Evolutionary conservation across 2,113 vertebrate genomes (phyloP), one percentile per base, ranked within the genome.

Genomic region (Danionella cerebrum): DNA sequence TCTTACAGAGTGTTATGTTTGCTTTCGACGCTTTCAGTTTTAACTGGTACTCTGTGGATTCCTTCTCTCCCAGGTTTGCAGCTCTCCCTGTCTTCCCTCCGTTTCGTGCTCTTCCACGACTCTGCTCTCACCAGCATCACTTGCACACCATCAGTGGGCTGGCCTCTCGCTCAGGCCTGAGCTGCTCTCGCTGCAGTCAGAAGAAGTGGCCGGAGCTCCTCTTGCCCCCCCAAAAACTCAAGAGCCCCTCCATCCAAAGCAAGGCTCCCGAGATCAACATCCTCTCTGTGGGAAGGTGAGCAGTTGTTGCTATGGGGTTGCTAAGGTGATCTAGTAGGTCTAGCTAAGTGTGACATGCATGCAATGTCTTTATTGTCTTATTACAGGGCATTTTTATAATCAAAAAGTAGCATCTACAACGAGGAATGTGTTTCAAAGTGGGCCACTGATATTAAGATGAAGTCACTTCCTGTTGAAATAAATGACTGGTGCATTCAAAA

Each of bases 241-340:
- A 80, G 76, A 78, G 58, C 69, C 74, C 67, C 76, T 89, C 79
- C 76, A 77, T 83, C 0, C 74, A 67, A 7, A 66, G n/a, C 77
- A 89, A 87, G 70, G 72, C 68, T 36, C 86, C 90, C 0, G 91
- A 91, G 78, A 84, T 91, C 74, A 92, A 89, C 59, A 90, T 96
- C 78, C 76, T 94, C 25, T 95, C 93, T 11, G 85, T 98, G 3
- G 96, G 96, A 80, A 92, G 96, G 95, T 96, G 72, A 89, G 85
- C 1, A 14, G 16, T n/a, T n/a, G n/a, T n/a, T n/a, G n/a, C n/a
- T n/a, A n/a, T n/a, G n/a, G n/a, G n/a, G n/a, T n/a, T n/a, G n/a
- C n/a, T n/a, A n/a, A n/a, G n/a, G n/a, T n/a, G n/a, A n/a, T n/a
- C n/a, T n/a, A n/a, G n/a, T n/a, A n/a, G n/a, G n/a, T n/a, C n/a